phyloP scores from a whole-genome alignment of 2,113 vertebrate genomes.

The Sphyrna mokarran region DNA sequence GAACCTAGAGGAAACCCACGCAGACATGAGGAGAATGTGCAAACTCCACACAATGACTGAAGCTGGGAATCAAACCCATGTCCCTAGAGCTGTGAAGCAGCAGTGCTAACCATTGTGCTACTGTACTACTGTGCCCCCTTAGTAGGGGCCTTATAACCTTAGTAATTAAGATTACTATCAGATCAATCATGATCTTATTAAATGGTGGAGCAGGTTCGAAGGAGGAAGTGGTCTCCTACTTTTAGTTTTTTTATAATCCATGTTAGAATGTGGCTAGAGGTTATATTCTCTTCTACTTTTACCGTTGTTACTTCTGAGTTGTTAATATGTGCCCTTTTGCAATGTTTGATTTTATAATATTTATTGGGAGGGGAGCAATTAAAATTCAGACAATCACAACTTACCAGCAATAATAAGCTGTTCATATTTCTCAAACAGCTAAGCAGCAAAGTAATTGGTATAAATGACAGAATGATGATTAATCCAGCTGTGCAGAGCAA shows the following conservation, averaged over 20 bases:
- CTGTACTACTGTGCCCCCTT: too few species aligned
- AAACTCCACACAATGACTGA: too few species aligned
- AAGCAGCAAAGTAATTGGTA: slow-evolving; percentile 18
- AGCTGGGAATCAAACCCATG: too few species aligned
- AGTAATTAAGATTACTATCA: background rate
- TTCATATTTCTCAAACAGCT: background rate
- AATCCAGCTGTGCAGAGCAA: background rate
- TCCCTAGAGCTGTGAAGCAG: too few species aligned
- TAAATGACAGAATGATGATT: slow-evolving; percentile 25
- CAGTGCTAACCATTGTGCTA: too few species aligned
- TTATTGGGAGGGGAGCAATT: background rate
- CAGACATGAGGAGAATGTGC: too few species aligned
- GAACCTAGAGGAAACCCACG: too few species aligned
- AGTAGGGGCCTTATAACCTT: too few species aligned
- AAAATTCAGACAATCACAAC: slow-evolving; percentile 16
- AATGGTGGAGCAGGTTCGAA: background rate
- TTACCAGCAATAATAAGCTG: background rate
- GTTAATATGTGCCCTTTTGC: background rate
- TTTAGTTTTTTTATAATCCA: too few species aligned
- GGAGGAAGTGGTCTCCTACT: too few species aligned
- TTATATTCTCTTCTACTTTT: background rate
- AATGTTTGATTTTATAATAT: background rate
- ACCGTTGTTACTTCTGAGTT: background rate
- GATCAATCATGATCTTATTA: background rate
- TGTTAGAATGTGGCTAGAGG: background rate